Evolutionary conservation across 2,888 invertebrate genomes (phyloP).

Genomic region (Patella pellucida): DNA sequence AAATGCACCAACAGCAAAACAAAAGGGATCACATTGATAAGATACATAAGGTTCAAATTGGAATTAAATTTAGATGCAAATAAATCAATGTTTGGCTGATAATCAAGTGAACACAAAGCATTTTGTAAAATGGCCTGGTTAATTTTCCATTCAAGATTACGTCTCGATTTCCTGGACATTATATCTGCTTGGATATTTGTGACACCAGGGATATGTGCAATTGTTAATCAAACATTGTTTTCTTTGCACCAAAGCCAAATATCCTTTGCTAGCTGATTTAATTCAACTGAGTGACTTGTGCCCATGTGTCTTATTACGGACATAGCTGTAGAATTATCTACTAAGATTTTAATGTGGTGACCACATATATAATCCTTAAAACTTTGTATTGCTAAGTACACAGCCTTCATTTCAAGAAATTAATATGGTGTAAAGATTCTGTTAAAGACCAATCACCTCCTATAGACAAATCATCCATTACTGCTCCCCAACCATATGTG

Average conservation of each 20-base stretch:
- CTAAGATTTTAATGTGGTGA: constrained; percentile 12
- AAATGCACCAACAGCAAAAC: constrained; percentile 24
- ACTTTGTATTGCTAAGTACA: background rate
- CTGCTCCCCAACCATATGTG: constrained; percentile 20
- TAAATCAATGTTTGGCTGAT: constrained; percentile 24
- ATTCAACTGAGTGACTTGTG: constrained; percentile 12
- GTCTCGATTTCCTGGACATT: background rate
- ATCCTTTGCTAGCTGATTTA: constrained; percentile 11
- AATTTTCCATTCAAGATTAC: constrained; percentile 26
- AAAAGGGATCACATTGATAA: constrained; percentile 23
- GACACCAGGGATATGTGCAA: constrained; percentile 22
- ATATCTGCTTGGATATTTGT: constrained; percentile 23
- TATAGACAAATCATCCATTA: background rate
- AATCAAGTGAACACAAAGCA: background rate
- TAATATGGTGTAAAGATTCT: constrained; percentile 9
- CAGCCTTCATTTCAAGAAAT: constrained; percentile 8
- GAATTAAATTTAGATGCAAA: constrained; percentile 33
- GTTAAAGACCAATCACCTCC: background rate
- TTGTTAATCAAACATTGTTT: constrained; percentile 22
- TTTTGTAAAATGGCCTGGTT: constrained; percentile 4
- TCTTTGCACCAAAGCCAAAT: constrained; percentile 11
- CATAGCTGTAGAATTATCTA: constrained; percentile 23
- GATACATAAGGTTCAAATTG: constrained; percentile 24
- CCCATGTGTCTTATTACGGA: constrained; percentile 20
- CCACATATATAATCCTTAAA: background rate